phyloP scores from a whole-genome alignment of 1,140 invertebrate species.

The Tetraneura akinire region DNA sequence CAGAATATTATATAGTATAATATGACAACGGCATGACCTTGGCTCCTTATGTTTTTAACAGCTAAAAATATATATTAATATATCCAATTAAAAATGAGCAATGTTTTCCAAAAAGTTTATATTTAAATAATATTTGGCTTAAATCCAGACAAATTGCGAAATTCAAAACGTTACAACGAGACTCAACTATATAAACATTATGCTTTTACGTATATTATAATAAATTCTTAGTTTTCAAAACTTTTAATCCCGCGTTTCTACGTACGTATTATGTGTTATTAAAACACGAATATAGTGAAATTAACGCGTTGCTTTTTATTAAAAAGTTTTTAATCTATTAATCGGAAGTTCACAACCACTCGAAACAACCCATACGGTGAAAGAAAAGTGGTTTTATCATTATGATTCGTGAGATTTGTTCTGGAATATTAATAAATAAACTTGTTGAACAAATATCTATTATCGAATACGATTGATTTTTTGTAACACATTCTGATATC shows the following conservation, averaged over 20 bases:
- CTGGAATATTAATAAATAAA: neutral
- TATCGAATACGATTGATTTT: constrained; percentile 18
- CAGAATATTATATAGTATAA: no score
- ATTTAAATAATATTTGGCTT: constrained; percentile 14
- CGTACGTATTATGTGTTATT: no score
- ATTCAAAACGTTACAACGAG: neutral
- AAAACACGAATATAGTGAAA: neutral
- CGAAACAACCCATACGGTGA: neutral
- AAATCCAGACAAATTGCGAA: constrained; percentile 57
- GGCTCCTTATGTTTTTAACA: neutral
- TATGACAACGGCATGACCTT: neutral
- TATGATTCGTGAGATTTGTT: neutral
- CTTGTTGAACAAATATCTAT: neutral
- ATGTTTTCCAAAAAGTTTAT: constrained; percentile 24
- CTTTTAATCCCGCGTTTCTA: neutral
- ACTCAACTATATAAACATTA: neutral
- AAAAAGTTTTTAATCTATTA: constrained; percentile 34
- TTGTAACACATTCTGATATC: no score
- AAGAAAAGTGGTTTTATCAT: neutral
- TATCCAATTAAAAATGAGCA: neutral
- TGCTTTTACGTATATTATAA: constrained; percentile 29
- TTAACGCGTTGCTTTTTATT: neutral
- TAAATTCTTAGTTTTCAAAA: constrained; percentile 1
- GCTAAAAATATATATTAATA: neutral
- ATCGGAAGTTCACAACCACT: neutral